A percentile compares a stretch with the other conserved stretches of the same genome.
Conservation (phyloP, 2,888 invertebrate species). For the Phytoseiulus persimilis region DNA sequence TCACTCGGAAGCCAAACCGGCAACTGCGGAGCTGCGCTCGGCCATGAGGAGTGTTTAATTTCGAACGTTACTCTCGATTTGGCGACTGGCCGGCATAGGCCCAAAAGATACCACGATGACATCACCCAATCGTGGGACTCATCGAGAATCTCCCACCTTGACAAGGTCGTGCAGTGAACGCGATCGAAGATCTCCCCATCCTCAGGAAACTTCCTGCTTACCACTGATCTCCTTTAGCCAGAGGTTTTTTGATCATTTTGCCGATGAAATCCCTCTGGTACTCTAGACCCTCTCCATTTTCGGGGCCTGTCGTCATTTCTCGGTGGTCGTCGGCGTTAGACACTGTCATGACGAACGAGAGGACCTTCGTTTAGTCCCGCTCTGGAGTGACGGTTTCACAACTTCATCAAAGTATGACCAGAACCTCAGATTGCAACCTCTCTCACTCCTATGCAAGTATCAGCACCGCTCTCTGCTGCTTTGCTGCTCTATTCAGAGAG, state of each 20-base stretch:
- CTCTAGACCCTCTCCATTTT: conserved; percentile 24
- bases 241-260: conserved; percentile 44
- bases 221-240: conserved; percentile 50
- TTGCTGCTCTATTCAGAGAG: neutral
- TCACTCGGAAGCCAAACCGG: no score
- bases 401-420: neutral
- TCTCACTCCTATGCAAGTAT: neutral
- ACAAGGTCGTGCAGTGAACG: neutral
- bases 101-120: neutral
- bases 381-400: neutral
- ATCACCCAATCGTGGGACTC: neutral
- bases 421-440: neutral
- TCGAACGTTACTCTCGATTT: neutral
- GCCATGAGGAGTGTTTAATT: neutral
- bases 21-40: neutral
- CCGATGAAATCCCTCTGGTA: conserved; percentile 21
- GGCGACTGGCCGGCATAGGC: neutral
- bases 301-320: conserved; percentile 9
- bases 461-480: neutral
- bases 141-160: conserved; percentile 10
- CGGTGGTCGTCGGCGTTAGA: conserved; percentile 20
- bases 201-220: conserved; percentile 43
- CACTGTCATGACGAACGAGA: conserved; percentile 22
- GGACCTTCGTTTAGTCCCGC: neutral
- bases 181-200: neutral